Evolutionary conservation across 2,888 invertebrate species (phyloP), one percentile per base, ranked within the genome.

Genomic region (Heliconius erato): DNA sequence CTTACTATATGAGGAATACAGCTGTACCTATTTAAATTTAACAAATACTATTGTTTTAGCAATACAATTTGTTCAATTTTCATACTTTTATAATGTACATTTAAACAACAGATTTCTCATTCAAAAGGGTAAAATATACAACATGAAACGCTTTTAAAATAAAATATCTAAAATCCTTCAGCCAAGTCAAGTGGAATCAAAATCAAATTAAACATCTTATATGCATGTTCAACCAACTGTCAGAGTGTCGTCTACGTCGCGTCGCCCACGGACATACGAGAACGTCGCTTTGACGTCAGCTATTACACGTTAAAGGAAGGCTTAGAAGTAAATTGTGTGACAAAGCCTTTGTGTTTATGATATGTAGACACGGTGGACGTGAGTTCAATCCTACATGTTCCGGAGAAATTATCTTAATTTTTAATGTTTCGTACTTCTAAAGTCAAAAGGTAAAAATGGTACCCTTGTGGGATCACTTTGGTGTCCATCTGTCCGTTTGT

Each of bases 141-240:
- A 35, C 7, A 49, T 44, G 23, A 81, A 23, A 68, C 19, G 54
- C 59, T 40, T 40, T 54, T 54, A 3, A 63, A 63, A 80, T 76
- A 14, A 68, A 68, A 69, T 40, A 40, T 59, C 71, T 72, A 65
- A 77, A n/a, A 69, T 65, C 32, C 3, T 78, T 54, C 35, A 72
- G 65, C 63, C 67, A 71, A 63, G 69, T 78, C 69, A 67, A 65
- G 71, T 65, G 72, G 32, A 65, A 81, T 63, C 44, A 35, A 72
- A 67, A 28, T 67, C 49, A 63, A 63, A 81, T 80, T 69, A 81
- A 59, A 77, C 71, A 35, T 77, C 72, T 81, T 78, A 78, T 71
- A 78, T 65, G 44, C 71, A 81, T 32, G 63, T 44, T 71, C 35
- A 71, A 44, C 54, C 28, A 69, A 40, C 69, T 59, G 69, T 77